Evolutionary conservation across 1,140 invertebrate genomes (phyloP), one percentile per base, ranked within the genome.

Genomic region (Liolophura sinensis): DNA sequence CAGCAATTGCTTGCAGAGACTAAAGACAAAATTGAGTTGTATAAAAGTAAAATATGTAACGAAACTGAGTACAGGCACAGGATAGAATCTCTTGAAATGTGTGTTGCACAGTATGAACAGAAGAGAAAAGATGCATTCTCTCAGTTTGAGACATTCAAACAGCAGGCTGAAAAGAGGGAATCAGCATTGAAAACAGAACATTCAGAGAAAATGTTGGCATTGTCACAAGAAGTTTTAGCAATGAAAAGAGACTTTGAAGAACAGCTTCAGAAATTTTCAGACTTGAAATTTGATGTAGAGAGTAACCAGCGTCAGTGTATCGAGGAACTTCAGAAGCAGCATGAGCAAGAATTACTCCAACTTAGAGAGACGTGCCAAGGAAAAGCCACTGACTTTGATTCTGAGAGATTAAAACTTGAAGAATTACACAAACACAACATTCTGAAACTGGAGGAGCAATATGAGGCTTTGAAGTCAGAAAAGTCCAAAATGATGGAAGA

Each of bases 181-280:
- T 68, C 67, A 25, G 52, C 71, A 54, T 58, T 81, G 15, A 76
- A 80, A 60, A 71, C 74, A 52, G 71, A 76, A 52, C 72, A 83
- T 73, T 68, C 74, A 22, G 68, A 80, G 55, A 81, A 78, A 71
- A 68, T 83, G 24, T 58, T 77, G 14, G 71, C 73, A 63, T 50
- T 85, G 7, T 78, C 80, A 18, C 73, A 81, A 62, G 80, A 83
- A 60, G 70, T 84, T 7, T 59, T 79, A 54, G 60, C 68, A 52
- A 68, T 77, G 11, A 84, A 84, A 64, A 76, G 74, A 60, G 75
- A 80, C 11, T 81, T 81, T 73, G 79, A 84, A 64, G 77, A 79
- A 57, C 72, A 81, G 57, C 55, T 80, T 31, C 62, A 72, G 59
- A 71, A 73, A 55, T 79, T 80, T 72, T 73, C 79, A 49, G 58